Evolutionary conservation across 2,797 vertebrate genomes (phyloP).

Genomic region (Diceros bicornis): DNA sequence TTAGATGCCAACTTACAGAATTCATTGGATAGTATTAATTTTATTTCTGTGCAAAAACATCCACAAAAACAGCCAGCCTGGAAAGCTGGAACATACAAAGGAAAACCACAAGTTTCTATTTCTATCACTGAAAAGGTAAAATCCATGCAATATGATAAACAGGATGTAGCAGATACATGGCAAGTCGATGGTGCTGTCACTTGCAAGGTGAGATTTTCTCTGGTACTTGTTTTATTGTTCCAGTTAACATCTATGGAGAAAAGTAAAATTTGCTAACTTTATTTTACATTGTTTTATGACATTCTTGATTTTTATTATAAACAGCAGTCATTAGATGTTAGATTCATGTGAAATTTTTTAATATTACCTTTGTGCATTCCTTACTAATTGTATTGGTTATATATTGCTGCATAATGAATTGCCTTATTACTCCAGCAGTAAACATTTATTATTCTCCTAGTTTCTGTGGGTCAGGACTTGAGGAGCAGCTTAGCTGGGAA

Average conservation of each 20-base stretch:
- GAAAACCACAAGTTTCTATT: constrained; percentile 94
- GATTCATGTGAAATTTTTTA: not conserved
- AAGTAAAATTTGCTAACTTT: constrained; percentile 57
- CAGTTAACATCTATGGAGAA: constrained; percentile 52
- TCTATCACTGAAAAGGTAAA: constrained; percentile 95
- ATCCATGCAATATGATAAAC: constrained; percentile 96
- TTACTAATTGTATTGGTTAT: not conserved
- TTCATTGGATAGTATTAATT: constrained; percentile 82
- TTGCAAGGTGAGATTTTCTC: constrained; percentile 94
- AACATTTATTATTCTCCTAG: constrained; percentile 26
- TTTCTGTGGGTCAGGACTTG: constrained; percentile 45
- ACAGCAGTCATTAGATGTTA: constrained; percentile 50
- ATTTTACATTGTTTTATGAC: constrained; percentile 51
- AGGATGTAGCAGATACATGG: constrained; percentile 94
- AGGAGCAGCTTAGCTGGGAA: constrained; percentile 12
- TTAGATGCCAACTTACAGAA: constrained; percentile 91
- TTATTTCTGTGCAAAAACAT: constrained; percentile 83
- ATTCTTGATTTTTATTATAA: constrained; percentile 62
- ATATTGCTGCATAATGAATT: constrained; percentile 27
- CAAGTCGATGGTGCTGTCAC: constrained; percentile 95
- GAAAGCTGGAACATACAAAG: constrained; percentile 93
- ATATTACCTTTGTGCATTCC: constrained; percentile 38
- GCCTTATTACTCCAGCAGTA: not conserved
- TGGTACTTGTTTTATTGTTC: not conserved
- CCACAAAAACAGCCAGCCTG: constrained; percentile 95